Evolutionary conservation across 2,888 invertebrate genomes (phyloP), one percentile per base, ranked within the genome.

Genomic region (Cataglyphis albicans): DNA sequence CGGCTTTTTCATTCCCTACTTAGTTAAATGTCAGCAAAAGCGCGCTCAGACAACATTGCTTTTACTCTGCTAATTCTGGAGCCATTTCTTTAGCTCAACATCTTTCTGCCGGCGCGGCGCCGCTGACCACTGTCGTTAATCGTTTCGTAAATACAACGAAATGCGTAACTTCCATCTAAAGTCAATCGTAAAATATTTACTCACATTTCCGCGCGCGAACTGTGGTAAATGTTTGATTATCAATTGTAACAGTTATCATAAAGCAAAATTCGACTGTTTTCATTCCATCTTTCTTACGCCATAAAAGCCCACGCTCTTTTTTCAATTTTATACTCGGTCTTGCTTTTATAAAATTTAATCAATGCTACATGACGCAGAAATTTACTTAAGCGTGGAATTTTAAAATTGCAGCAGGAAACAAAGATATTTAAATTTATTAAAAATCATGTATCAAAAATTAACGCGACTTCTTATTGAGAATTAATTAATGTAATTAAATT

Each of bases 141-240:
- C 44, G 73, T 80, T 80, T 80, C 32, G 73, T 72, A 80, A 80
- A 73, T 80, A 67, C 21, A 10, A 15, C 35, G 41, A 68, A 52
- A n/a, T 32, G n/a, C 25, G 52, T 67, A 65, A 21, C 21, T 21
- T 32, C 41, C 57, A 76, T 76, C 76, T 68, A 76, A 76, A 68
- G 55, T 76, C 76, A 68, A 76, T 67, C 59, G 25, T 78, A 78
- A 72, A 78, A 78, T 78, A 78, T 78, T 76, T 76, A 35, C 68
- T 29, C 59, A 44, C 59, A 59, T 72, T 35, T 59, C 32, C 73
- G 44, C 72, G 10, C 41, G 9, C 73, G 32, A 59, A 59, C 78
- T 32, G 35, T 48, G 18, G 25, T 18, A 59, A 59, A 80, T 73
- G 59, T 80, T 80, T 73, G 59, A 32, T 32, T 4, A 44, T 44